Conservation (phyloP, 2,113 vertebrate genomes). For the Cranoglanis bouderius region DNA sequence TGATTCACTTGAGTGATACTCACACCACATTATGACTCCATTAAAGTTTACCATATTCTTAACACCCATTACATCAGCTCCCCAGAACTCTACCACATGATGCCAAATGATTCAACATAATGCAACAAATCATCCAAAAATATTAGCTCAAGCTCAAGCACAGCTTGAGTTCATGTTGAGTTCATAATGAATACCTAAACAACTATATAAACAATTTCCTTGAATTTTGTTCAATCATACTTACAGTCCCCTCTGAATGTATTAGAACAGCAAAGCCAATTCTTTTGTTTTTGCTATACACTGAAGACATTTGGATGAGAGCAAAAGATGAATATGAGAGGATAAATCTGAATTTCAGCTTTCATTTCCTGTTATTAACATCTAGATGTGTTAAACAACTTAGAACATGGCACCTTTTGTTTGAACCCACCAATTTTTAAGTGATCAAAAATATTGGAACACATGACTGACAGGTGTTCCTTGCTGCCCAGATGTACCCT, state of each 20-base stretch:
- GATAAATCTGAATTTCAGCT: not conserved
- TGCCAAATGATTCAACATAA: slow-evolving; percentile 34
- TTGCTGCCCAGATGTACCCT: too few relatives aligned
- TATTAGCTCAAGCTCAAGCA: not conserved
- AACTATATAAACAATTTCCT: slow-evolving; percentile 2
- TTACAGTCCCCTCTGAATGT: not conserved
- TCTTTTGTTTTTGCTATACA: not conserved
- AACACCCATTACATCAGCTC: slow-evolving; percentile 39
- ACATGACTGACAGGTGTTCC: too few relatives aligned
- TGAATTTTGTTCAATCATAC: not conserved
- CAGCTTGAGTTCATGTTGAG: slow-evolving; percentile 18
- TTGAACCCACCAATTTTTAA: not conserved
- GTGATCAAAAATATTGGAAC: not conserved
- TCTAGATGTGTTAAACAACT: not conserved
- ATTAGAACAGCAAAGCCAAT: not conserved
- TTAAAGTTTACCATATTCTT: not conserved
- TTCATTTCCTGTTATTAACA: not conserved
- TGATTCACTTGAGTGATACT: not conserved
- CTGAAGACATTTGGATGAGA: not conserved
- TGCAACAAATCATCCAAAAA: not conserved
- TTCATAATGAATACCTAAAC: not conserved
- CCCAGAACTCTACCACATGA: slow-evolving; percentile 16
- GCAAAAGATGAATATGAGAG: not conserved
- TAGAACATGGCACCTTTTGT: not conserved
- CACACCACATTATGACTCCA: not conserved